Evolutionary conservation across 2,888 invertebrate species (phyloP).

Genomic region (Pachydiplax longipennis): DNA sequence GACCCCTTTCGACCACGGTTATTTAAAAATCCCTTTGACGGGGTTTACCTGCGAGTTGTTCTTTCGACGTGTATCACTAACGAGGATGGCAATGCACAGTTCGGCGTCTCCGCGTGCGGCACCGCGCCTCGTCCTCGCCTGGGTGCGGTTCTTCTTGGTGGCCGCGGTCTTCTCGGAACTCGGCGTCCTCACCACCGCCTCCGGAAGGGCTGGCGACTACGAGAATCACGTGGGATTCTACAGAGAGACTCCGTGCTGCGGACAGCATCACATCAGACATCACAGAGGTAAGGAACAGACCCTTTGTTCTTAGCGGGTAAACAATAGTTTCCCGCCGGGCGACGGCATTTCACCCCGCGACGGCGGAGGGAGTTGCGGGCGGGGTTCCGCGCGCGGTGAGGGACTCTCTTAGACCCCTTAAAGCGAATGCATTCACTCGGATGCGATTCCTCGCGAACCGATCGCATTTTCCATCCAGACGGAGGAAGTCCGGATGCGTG

Average conservation of each 20-base stretch:
- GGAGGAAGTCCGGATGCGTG: neutral
- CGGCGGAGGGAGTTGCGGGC: neutral
- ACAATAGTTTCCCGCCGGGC: neutral
- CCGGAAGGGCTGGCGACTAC: conserved; percentile 6
- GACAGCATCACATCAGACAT: conserved; percentile 36
- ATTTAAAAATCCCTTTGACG: no score
- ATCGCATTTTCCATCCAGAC: neutral
- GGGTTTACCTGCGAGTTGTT: no score
- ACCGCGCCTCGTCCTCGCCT: neutral
- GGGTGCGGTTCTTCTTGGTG: conserved; percentile 7
- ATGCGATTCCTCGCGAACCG: neutral
- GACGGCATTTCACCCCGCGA: neutral
- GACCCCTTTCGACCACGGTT: no score
- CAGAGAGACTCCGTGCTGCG: conserved; percentile 24
- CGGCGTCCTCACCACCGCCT: neutral
- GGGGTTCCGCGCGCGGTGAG: neutral
- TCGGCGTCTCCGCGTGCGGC: neutral
- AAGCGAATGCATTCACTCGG: neutral
- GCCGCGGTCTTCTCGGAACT: neutral
- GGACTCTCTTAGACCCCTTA: neutral
- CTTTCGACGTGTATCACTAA: neutral
- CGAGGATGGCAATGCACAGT: neutral
- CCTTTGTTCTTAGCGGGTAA: neutral
- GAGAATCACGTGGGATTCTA: conserved; percentile 40
- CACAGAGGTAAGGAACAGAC: neutral